Evolutionary conservation across 2,888 invertebrate genomes (phyloP).

Genomic region (Apotomis turbidana): DNA sequence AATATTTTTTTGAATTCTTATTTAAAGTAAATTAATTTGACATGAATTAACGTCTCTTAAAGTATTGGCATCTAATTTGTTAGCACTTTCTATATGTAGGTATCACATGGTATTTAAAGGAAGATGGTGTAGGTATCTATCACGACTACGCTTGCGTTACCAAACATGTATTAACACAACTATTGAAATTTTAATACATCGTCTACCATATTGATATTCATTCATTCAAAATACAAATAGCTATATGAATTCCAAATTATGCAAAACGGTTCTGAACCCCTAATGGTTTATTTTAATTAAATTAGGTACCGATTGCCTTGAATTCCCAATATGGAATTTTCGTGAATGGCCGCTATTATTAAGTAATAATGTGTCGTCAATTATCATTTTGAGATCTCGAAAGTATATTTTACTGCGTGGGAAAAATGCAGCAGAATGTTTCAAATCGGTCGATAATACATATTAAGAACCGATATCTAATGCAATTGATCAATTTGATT

Average conservation of each 20-base stretch:
- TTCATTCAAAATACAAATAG: background rate
- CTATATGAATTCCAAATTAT: slow-evolving; percentile 16
- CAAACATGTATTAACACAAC: too few relatives aligned
- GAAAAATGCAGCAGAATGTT: background rate
- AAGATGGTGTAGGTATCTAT: too few relatives aligned
- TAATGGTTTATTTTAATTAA: slow-evolving; percentile 18
- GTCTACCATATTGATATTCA: background rate
- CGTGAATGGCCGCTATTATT: slow-evolving; percentile 1
- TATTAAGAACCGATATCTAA: too few relatives aligned
- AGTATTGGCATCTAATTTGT: too few relatives aligned
- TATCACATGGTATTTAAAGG: too few relatives aligned
- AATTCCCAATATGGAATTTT: slow-evolving; percentile 2
- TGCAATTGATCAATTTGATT: too few relatives aligned
- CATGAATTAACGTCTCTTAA: too few relatives aligned
- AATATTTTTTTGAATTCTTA: too few relatives aligned
- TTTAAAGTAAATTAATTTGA: too few relatives aligned
- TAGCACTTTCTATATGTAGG: too few relatives aligned
- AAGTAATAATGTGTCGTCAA: slow-evolving; percentile 12
- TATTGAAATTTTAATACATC: too few relatives aligned
- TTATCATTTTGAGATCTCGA: slow-evolving; percentile 13
- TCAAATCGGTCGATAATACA: background rate
- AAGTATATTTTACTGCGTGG: background rate
- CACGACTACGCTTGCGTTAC: too few relatives aligned
- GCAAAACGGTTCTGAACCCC: slow-evolving; percentile 8
- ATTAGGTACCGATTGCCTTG: slow-evolving; percentile 1